phyloP scores from a whole-genome alignment of 1,140 invertebrate genomes.

The Drosophila prosaltans region DNA sequence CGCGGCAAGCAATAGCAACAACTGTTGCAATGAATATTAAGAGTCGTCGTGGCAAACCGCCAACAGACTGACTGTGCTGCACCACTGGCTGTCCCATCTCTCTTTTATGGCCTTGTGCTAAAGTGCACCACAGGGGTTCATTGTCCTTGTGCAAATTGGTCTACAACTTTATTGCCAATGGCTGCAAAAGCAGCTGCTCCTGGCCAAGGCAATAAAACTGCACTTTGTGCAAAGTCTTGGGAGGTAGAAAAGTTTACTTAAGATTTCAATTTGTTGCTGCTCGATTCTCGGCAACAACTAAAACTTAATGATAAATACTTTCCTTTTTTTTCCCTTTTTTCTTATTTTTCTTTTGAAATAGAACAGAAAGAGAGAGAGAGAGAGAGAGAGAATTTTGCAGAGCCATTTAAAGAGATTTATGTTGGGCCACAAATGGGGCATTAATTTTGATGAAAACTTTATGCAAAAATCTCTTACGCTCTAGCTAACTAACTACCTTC shows the following conservation, averaged over 20 bases:
- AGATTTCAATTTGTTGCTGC: conserved; percentile 77
- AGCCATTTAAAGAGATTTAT: conserved; percentile 46
- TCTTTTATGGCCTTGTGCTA: conserved; percentile 51
- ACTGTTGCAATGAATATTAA: conserved; percentile 55
- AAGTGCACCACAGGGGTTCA: conserved; percentile 79
- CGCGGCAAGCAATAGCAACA: conserved; percentile 13
- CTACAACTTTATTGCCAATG: conserved; percentile 70
- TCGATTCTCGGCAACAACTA: conserved; percentile 73
- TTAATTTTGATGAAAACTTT: conserved; percentile 56
- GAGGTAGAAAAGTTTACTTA: conserved; percentile 66
- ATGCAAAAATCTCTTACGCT: conserved; percentile 15
- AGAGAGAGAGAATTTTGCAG: conserved; percentile 58
- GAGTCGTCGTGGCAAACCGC: conserved; percentile 69
- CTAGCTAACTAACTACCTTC: conserved; percentile 2
- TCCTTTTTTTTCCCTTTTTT: conserved; percentile 9
- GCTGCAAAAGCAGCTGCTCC: conserved; percentile 49
- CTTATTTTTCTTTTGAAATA: conserved; percentile 3
- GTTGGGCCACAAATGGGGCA: conserved; percentile 28
- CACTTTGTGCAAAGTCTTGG: conserved; percentile 57
- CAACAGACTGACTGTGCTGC: conserved; percentile 38
- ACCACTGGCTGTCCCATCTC: conserved; percentile 11
- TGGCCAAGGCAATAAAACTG: conserved; percentile 69
- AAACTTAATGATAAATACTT: conserved; percentile 77
- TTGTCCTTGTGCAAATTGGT: conserved; percentile 81
- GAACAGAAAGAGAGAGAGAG: conserved; percentile 42